Percentiles rank a stretch among this genome's conserved stretches.
These are phyloP conservation scores for Premnoplex brunnescens DNA, from an alignment of 2,797 vertebrate species.

Conservation along the genomic window DNA sequence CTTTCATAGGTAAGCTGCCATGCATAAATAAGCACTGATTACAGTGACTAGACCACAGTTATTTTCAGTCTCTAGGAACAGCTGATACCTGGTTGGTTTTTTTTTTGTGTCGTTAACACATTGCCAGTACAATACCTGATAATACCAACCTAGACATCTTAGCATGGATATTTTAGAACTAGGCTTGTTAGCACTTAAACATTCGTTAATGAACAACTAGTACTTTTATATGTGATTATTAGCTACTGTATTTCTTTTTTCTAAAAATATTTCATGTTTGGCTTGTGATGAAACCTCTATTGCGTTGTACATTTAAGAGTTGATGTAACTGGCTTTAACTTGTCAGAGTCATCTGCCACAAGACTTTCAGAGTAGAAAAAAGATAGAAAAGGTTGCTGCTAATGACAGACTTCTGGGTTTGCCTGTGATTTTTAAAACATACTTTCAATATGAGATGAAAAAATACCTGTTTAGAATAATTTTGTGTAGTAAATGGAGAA, in stretches of 20 bases:
- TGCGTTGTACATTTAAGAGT: neutral
- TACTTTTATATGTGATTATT: neutral
- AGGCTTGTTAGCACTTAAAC: neutral
- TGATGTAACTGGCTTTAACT: neutral
- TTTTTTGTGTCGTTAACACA: rapidly evolving
- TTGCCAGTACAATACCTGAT: neutral
- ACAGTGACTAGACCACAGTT: neutral
- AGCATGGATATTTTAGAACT: neutral
- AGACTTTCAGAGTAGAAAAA: neutral
- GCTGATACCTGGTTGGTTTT: neutral
- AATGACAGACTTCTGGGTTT: neutral
- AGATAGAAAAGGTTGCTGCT: neutral
- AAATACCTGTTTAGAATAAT: neutral
- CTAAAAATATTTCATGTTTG: neutral
- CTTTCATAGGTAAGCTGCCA: neutral
- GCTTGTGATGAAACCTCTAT: neutral
- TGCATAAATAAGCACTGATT: neutral
- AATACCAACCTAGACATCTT: neutral
- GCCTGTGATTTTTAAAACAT: neutral
- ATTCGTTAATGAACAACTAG: neutral
- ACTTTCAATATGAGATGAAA: neutral
- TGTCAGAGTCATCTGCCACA: neutral
- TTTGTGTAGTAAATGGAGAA: neutral
- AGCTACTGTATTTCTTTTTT: neutral
- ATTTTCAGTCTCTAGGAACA: neutral